These are phyloP conservation scores for Phoebastria nigripes DNA, from an alignment of 2,797 vertebrate species.

Conservation along the genomic window DNA sequence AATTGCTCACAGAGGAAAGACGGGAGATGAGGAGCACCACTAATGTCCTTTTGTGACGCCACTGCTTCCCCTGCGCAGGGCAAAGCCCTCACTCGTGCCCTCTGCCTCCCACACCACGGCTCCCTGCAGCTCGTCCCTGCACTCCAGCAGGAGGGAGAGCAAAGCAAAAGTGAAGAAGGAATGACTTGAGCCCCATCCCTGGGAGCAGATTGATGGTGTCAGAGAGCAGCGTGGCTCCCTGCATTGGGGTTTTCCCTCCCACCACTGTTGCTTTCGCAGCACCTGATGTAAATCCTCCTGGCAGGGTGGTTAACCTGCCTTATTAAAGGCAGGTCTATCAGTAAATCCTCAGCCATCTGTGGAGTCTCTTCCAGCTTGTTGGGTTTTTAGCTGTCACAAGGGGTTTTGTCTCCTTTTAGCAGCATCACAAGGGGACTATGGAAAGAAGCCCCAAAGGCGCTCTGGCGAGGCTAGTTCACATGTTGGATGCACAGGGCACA, in stretches of 20 bases:
- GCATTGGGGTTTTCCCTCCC: neutral
- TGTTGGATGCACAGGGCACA: fast-evolving
- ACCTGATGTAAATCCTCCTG: neutral
- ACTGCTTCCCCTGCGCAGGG: neutral
- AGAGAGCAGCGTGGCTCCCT: neutral
- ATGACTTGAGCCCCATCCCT: neutral
- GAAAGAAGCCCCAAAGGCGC: neutral
- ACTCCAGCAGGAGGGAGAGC: neutral
- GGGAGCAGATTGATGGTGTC: neutral
- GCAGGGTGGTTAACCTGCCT: neutral
- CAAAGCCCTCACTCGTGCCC: neutral
- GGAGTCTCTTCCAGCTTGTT: neutral
- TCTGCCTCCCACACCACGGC: neutral
- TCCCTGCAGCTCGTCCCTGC: fast-evolving
- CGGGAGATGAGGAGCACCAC: neutral
- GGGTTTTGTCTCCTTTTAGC: neutral
- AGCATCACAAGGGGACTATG: neutral
- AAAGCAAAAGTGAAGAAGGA: neutral
- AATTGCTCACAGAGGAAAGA: neutral
- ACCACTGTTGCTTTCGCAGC: neutral
- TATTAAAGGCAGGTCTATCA: neutral
- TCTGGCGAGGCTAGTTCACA: neutral
- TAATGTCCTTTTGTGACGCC: neutral
- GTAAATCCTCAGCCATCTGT: neutral
- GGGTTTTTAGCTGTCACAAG: neutral